Conservation (phyloP, 2,113 vertebrate species). For the Solea solea region DNA sequence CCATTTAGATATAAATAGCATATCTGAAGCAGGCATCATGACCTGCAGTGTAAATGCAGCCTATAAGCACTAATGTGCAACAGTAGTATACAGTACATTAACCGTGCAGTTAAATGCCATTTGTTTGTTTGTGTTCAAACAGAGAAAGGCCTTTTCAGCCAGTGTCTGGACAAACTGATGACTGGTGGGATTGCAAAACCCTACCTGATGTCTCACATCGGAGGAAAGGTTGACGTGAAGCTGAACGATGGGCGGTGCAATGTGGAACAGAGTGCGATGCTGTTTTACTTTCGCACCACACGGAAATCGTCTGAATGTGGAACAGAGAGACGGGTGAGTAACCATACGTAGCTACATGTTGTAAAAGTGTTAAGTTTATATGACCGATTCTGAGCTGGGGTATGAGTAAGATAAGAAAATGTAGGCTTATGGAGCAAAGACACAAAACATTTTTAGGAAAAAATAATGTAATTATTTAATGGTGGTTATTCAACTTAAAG, state of each 20-base stretch:
- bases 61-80: too few species aligned
- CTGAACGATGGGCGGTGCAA: slow-evolving; percentile 73
- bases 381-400: background rate
- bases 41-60: too few species aligned
- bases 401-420: background rate
- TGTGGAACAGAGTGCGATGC: slow-evolving; percentile 41
- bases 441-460: too few species aligned
- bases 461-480: too few species aligned
- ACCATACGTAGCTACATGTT: background rate
- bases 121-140: background rate
- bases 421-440: too few species aligned
- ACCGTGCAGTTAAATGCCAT: too few species aligned
- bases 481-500: too few species aligned
- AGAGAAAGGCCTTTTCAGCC: slow-evolving; percentile 76
- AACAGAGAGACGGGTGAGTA: slow-evolving; percentile 62
- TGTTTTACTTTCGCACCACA: slow-evolving; percentile 61
- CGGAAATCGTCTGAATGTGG: slow-evolving; percentile 63
- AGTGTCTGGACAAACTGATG: slow-evolving; percentile 63
- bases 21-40: too few species aligned
- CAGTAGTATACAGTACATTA: too few species aligned
- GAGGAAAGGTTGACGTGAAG: slow-evolving; percentile 50
- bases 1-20: too few species aligned
- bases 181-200: slow-evolving; percentile 69
- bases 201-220: slow-evolving; percentile 60
- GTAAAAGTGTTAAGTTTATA: background rate